phyloP scores from a whole-genome alignment of 2,888 invertebrate genomes.

The Cataglyphis livida region DNA sequence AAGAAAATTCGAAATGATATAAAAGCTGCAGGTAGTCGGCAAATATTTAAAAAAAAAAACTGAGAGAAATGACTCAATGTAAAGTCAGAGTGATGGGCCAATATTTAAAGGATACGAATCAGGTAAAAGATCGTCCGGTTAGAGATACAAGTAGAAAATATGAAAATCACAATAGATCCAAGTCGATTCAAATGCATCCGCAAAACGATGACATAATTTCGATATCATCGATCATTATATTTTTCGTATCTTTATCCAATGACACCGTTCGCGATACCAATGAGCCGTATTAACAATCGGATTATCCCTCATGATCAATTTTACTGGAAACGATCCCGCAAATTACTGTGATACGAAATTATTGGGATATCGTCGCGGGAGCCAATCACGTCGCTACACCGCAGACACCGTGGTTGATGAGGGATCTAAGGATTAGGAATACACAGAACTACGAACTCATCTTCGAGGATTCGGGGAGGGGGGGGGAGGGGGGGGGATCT shows the following conservation, averaged over 20 bases:
- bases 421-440: conserved; percentile 27
- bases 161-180: neutral
- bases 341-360: conserved; percentile 26
- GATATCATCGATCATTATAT: neutral
- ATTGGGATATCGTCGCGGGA: conserved; percentile 10
- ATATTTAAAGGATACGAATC: conserved; percentile 31
- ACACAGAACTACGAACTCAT: neutral
- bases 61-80: neutral
- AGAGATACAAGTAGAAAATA: neutral
- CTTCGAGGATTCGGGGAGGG: neutral
- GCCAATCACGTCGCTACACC: conserved; percentile 10
- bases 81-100: conserved; percentile 11
- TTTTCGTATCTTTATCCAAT: neutral
- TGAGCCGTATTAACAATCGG: conserved; percentile 3
- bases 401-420: conserved; percentile 7
- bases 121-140: neutral
- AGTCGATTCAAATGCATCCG: neutral
- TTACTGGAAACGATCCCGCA: neutral
- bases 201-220: neutral
- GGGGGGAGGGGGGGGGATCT: too few relatives aligned
- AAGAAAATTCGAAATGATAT: neutral
- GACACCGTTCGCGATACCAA: neutral
- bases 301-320: neutral
- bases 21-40: conserved; percentile 12
- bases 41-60: conserved; percentile 43